Percentiles rank a stretch among this genome's conserved stretches.
Conservation (phyloP, 2,797 vertebrate species). For the Typhlichthys subterraneus region DNA sequence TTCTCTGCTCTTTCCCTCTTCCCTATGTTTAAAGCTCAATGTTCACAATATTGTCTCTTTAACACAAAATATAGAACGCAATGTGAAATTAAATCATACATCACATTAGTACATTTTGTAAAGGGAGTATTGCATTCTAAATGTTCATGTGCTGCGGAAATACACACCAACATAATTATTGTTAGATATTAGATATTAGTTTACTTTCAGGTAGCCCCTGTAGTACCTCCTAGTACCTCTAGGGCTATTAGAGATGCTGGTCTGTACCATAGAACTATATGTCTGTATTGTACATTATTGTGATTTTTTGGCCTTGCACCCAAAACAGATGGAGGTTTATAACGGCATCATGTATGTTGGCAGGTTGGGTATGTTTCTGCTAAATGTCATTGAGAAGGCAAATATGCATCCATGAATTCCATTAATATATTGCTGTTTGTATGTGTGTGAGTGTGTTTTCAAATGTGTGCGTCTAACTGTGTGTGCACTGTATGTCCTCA, state of each 20-base stretch:
- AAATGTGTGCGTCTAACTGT: background rate
- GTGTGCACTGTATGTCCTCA: background rate
- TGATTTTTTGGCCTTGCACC: background rate
- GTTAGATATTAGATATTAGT: no score
- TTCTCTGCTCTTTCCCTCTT: no score
- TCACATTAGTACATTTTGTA: no score
- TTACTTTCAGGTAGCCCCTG: no score
- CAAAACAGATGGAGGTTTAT: conserved; percentile 14
- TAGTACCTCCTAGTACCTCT: no score
- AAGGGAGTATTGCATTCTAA: no score
- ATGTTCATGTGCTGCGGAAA: no score
- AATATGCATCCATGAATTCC: background rate
- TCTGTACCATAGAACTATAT: no score
- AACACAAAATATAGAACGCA: no score
- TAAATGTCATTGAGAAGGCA: conserved; percentile 4
- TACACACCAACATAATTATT: no score
- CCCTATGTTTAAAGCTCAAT: background rate
- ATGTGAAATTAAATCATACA: no score
- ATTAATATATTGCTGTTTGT: background rate
- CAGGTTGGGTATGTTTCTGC: background rate
- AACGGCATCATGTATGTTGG: background rate
- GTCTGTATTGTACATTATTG: background rate
- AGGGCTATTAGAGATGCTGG: no score
- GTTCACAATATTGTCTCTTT: background rate
- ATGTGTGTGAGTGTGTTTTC: background rate